Evolutionary conservation across 2,113 vertebrate genomes (phyloP).

Genomic region (Misgurnus anguillicaudatus): DNA sequence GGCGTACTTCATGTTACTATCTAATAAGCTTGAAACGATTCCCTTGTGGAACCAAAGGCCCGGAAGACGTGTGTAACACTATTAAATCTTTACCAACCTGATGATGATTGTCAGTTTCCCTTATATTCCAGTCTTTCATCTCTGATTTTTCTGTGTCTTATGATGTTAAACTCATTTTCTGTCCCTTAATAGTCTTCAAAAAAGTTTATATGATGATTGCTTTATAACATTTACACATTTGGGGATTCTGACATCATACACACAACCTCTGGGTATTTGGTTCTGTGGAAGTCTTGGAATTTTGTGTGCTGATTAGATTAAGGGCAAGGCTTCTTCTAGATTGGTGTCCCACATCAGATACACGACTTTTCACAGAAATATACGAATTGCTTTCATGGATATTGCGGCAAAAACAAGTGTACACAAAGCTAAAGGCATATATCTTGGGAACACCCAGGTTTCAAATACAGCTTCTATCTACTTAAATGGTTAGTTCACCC

Average conservation of each 20-base stretch:
- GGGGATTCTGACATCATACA: constrained; percentile 5
- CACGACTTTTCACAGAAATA: background rate
- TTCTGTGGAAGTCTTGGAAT: background rate
- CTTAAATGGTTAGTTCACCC: too few species aligned
- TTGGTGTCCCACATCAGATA: too few species aligned
- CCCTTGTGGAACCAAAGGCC: constrained; percentile 54
- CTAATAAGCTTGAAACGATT: constrained; percentile 67
- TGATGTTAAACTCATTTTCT: constrained; percentile 31
- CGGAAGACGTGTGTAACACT: constrained; percentile 55
- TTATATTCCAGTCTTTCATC: background rate
- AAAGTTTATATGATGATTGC: constrained; percentile 29
- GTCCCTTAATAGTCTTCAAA: constrained; percentile 27
- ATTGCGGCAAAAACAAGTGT: too few species aligned
- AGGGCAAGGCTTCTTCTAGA: background rate
- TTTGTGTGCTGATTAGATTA: background rate
- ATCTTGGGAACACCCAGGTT: too few species aligned
- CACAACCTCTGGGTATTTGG: background rate
- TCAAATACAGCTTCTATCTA: too few species aligned
- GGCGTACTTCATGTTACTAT: constrained; percentile 60
- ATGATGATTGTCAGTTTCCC: constrained; percentile 37
- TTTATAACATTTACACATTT: background rate
- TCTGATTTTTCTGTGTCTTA: constrained; percentile 13
- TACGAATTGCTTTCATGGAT: too few species aligned
- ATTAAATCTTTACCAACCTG: constrained; percentile 55
- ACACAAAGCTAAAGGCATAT: too few species aligned